Percentiles rank a stretch among this genome's conserved stretches.
Evolutionary conservation across 2,113 vertebrate genomes (phyloP).

Genomic region (Sander lucioperca): DNA sequence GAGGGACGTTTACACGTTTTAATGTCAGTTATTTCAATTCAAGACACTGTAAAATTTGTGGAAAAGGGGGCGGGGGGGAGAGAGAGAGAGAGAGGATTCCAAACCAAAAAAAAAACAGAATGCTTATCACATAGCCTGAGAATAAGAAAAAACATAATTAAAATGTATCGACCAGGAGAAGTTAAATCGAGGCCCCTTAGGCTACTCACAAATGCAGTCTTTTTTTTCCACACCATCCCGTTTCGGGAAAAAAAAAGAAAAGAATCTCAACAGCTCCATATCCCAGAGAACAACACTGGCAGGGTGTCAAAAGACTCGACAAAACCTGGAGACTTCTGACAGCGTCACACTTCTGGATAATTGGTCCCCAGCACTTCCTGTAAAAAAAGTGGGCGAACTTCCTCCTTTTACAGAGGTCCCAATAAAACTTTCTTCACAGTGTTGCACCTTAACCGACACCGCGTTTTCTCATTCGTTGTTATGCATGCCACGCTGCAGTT

Average conservation of each 20-base stretch:
- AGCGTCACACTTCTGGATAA: slow-evolving; percentile 79
- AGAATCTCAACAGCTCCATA: slow-evolving; percentile 73
- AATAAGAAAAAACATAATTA: slow-evolving; percentile 66
- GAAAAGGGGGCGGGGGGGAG: not conserved
- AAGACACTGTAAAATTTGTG: slow-evolving; percentile 46
- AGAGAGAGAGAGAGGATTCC: too few species aligned
- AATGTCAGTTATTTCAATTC: slow-evolving; percentile 77
- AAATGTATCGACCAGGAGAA: slow-evolving; percentile 69
- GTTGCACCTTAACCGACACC: slow-evolving; percentile 75
- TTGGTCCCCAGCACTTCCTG: slow-evolving; percentile 80
- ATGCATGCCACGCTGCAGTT: slow-evolving; percentile 46
- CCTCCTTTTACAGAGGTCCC: slow-evolving; percentile 68
- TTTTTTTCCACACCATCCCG: slow-evolving; percentile 17
- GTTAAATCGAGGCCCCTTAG: slow-evolving; percentile 69
- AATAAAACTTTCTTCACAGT: slow-evolving; percentile 78
- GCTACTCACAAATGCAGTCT: slow-evolving; percentile 64
- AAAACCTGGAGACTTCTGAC: slow-evolving; percentile 83
- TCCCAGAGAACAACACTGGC: slow-evolving; percentile 80
- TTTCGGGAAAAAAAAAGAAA: slow-evolving; percentile 43
- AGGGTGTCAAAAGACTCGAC: slow-evolving; percentile 83
- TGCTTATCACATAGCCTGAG: slow-evolving; percentile 53
- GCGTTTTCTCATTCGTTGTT: slow-evolving; percentile 53
- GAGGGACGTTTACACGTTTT: slow-evolving; percentile 80
- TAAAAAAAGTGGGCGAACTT: slow-evolving; percentile 77
- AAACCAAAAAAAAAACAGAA: slow-evolving; percentile 58